Evolutionary conservation across 53 echinoderm and acorn worm genomes (phyloP), one percentile per base, ranked within the genome.

Genomic region (Echinometra lucunter): DNA sequence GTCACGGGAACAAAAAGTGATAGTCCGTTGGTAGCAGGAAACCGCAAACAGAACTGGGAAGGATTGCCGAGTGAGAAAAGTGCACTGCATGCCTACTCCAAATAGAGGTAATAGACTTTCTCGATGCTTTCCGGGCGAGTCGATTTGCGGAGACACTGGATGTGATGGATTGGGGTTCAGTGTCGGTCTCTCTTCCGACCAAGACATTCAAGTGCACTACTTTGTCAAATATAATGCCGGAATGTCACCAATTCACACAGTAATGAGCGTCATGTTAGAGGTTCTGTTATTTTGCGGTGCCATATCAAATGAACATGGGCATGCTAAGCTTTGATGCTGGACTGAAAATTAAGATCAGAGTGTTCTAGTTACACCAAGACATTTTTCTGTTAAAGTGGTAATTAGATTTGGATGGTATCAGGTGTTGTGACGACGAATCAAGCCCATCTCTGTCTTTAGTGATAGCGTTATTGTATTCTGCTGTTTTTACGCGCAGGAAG

Each of bases 211-310:
- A 88, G 88, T 88, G 88, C 88, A 88, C n/a, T 88, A 30, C 53
- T 88, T 88, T 88, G 88, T 88, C 88, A 88, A 88, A 88, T 15
- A 16, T 88, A 88, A 88, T 88, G 88, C 53, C 88, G 88, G 28
- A 25, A 55, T 88, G 88, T 81, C 81, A 81, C 18, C 21, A 44
- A 42, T 81, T 21, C 81, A 81, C 42, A 42, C 81, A 5, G 81
- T 81, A 81, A 81, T 81, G 81, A 81, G 81, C 81, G 30, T 81
- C 81, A 81, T 42, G 81, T 42, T 81, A 42, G 23, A 81, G 81
- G 44, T 81, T 81, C 44, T 81, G 42, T 81, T 42, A 42, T 72
- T 72, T 13, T 72, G 72, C 49, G 9, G 13, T 72, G 28, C 72
- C 35, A 30, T 4, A 63, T 63, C 25, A 63, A 4, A 63, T 30